Evolutionary conservation across 2,888 invertebrate species (phyloP).

Genomic region (Tillus elongatus): DNA sequence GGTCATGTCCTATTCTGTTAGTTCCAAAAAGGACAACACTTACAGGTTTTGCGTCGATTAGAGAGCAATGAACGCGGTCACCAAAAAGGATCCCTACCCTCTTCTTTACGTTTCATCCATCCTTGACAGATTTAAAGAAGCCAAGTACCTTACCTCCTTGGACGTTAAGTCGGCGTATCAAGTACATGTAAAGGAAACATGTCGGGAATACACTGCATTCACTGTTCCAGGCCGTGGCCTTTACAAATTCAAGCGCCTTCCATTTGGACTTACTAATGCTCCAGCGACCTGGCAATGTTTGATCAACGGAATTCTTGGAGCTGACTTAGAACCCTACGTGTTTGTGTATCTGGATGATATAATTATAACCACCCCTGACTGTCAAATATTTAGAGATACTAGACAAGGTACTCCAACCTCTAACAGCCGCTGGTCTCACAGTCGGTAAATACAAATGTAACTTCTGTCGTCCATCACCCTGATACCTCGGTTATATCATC

Average conservation of each 20-base stretch:
- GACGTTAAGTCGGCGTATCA: conserved; percentile 21
- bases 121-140: conserved; percentile 23
- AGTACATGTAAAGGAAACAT: conserved; percentile 17
- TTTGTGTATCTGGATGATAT: no score
- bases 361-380: conserved; percentile 9
- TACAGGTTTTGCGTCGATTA: conserved; percentile 27
- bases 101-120: conserved; percentile 25
- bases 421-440: conserved; percentile 18
- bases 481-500: conserved; percentile 31
- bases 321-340: no score
- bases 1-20: conserved; percentile 24
- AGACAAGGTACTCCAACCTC: conserved; percentile 16
- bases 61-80: conserved; percentile 25
- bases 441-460: conserved; percentile 28
- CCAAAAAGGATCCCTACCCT: conserved; percentile 26
- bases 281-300: conserved; percentile 14
- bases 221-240: conserved; percentile 19
- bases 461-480: conserved; percentile 23
- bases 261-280: conserved; percentile 10
- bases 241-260: conserved; percentile 15
- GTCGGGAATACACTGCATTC: conserved; percentile 23
- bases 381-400: no score
- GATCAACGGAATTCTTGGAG: no score
- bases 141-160: conserved; percentile 24
- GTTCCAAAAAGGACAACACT: conserved; percentile 22